These are phyloP conservation scores for Lanius collurio DNA, from an alignment of 2,113 vertebrate species.

Conservation along the genomic window DNA sequence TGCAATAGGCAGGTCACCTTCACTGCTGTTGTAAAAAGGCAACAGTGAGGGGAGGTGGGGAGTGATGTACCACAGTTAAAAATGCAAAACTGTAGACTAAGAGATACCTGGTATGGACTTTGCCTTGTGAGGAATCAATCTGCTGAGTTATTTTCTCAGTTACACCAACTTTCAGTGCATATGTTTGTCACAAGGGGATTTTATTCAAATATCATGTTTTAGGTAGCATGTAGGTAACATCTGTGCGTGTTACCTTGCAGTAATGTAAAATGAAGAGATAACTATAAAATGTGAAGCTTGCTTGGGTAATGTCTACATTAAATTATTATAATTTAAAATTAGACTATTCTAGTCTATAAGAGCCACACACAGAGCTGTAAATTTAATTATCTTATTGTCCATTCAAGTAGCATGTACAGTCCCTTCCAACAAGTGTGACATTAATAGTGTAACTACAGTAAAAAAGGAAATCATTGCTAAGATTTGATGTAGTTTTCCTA, in stretches of 20 bases:
- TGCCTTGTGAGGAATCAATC: neutral
- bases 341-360: constrained; percentile 21
- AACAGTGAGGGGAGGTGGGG: neutral
- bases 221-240: neutral
- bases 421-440: neutral
- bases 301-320: neutral
- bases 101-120: neutral
- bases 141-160: neutral
- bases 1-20: neutral
- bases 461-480: constrained; percentile 42
- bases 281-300: neutral
- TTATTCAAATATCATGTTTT: neutral
- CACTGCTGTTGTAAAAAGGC: neutral
- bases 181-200: neutral
- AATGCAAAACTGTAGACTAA: neutral
- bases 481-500: constrained; percentile 30
- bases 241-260: neutral
- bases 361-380: neutral
- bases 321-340: neutral
- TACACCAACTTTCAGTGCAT: neutral
- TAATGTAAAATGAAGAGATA: neutral
- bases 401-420: neutral
- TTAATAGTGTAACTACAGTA: neutral
- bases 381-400: constrained; percentile 62
- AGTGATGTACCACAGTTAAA: neutral